These are phyloP conservation scores for Agrochola lota DNA, from an alignment of 2,888 invertebrate genomes.

Conservation along the genomic window DNA sequence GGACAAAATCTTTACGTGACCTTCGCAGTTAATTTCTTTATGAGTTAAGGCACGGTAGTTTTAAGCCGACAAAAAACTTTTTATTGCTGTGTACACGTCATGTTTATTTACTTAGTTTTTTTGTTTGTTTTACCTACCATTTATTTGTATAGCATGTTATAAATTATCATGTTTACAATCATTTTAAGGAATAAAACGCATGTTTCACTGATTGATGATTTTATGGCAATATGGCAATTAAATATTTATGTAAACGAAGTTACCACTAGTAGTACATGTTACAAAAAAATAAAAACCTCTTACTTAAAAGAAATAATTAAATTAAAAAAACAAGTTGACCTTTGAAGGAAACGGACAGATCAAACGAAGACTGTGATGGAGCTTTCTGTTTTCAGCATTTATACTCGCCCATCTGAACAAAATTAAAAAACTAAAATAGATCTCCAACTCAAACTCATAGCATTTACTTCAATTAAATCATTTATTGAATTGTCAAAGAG, in stretches of 20 bases:
- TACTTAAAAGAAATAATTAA: neutral
- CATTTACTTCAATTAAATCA: too few relatives aligned
- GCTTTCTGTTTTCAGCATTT: neutral
- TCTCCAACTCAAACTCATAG: too few relatives aligned
- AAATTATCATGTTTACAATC: neutral
- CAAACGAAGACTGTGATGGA: neutral
- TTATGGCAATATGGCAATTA: neutral
- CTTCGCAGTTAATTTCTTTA: constrained; percentile 6
- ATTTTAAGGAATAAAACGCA: neutral
- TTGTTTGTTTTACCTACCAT: neutral
- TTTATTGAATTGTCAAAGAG: too few relatives aligned
- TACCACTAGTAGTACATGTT: too few relatives aligned
- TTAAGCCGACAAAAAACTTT: constrained; percentile 1
- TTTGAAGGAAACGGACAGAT: neutral
- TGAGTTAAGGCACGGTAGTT: neutral
- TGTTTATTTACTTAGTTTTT: constrained; percentile 8
- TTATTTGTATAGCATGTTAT: neutral
- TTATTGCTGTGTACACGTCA: constrained; percentile 1
- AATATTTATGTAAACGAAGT: neutral
- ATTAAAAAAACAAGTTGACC: neutral
- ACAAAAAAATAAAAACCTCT: neutral
- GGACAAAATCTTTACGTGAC: neutral
- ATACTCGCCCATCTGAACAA: neutral
- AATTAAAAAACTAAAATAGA: neutral
- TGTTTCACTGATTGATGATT: neutral